phyloP scores from a whole-genome alignment of 2,797 vertebrate genomes.

The Anguilla pacifica region DNA sequence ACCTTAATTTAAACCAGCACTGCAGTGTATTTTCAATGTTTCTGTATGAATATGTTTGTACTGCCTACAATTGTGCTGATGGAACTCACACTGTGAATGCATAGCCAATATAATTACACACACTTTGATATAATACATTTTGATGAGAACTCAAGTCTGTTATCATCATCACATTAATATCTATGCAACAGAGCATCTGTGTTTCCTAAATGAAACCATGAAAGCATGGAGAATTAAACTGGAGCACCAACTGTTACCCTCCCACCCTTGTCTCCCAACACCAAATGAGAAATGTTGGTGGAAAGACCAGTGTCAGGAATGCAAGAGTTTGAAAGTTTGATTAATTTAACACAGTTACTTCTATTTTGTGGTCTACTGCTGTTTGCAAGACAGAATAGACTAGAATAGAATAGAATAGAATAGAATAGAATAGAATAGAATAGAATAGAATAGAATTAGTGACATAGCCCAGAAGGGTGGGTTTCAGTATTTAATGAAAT shows the following conservation, averaged over 20 bases:
- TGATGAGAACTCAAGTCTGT: slow-evolving; percentile 14
- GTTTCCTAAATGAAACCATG: slow-evolving; percentile 16
- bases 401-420: neutral
- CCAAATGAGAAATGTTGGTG: neutral
- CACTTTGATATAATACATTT: neutral
- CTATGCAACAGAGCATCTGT: neutral
- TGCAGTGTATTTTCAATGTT: neutral
- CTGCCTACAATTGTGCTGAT: neutral
- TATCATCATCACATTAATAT: neutral
- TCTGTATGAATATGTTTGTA: neutral
- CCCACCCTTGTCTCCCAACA: neutral
- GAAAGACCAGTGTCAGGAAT: neutral
- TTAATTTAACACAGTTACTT: neutral
- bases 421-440: neutral
- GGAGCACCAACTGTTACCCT: neutral
- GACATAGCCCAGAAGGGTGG: too few species aligned
- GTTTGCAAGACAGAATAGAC: neutral
- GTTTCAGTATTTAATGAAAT: too few species aligned
- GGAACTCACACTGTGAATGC: neutral
- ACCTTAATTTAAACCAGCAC: neutral
- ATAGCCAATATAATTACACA: neutral
- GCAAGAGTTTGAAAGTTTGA: neutral
- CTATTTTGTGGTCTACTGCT: neutral
- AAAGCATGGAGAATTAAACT: slow-evolving; percentile 8
- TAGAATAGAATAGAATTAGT: neutral